phyloP scores from a whole-genome alignment of 1,140 invertebrate genomes.

The Aphidius ervi region DNA sequence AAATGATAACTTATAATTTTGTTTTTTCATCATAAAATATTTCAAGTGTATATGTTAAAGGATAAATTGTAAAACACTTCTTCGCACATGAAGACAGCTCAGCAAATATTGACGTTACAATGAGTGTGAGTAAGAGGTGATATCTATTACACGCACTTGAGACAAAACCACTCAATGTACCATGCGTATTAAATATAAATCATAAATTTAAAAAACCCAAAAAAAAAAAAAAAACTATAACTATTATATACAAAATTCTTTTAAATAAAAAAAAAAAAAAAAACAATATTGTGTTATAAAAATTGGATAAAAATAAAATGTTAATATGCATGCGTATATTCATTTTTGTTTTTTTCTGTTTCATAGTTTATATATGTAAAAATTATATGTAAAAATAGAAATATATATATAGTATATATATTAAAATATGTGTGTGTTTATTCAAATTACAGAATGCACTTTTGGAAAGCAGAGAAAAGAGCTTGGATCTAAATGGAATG shows the following conservation, averaged over 20 bases:
- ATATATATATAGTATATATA: not conserved
- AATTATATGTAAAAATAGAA: too few species aligned
- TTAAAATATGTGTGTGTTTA: not conserved
- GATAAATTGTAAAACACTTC: too few species aligned
- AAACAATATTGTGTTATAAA: not conserved
- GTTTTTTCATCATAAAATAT: too few species aligned
- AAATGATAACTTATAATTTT: too few species aligned
- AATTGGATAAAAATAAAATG: not conserved
- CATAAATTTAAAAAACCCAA: not conserved
- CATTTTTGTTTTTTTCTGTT: too few species aligned
- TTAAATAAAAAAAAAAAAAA: too few species aligned
- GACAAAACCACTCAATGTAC: not conserved
- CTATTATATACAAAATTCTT: too few species aligned
- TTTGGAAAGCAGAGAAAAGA: conserved; percentile 83
- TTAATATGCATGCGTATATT: too few species aligned
- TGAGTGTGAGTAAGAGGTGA: not conserved
- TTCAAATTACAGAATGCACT: conserved; percentile 72
- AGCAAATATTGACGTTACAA: conserved; percentile 16
- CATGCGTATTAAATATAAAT: not conserved
- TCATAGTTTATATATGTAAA: too few species aligned
- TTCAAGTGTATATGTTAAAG: conserved; percentile 2
- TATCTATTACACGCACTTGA: conserved; percentile 8
- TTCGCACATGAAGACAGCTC: conserved; percentile 13
- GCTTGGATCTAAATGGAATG: conserved; percentile 83
- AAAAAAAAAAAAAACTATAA: not conserved